Evolutionary conservation across 2,797 vertebrate species (phyloP), one percentile per base, ranked within the genome.

Genomic region (Epinephelus coioides): DNA sequence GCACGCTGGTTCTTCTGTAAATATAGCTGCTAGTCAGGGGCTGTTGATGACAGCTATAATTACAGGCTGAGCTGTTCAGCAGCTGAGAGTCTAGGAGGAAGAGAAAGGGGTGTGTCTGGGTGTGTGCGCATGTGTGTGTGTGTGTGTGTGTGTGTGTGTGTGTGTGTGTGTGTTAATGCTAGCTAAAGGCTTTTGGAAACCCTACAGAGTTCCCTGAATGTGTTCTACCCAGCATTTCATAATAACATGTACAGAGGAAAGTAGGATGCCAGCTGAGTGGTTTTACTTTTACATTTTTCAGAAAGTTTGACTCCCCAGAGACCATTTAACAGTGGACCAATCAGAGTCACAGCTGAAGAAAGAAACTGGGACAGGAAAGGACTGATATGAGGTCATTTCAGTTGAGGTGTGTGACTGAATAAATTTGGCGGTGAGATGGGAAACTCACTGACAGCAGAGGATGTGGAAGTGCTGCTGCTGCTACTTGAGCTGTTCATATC

Each of bases 11-110:
- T 86, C 81, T 87, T 65, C 62, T 72, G 90, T 95, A 96, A 94
- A 95, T 94, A 94, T 94, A 95, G 94, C 92, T n/a, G 76, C 89
- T 91, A 78, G 89, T 91, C 83, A 82, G 91, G 87, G 91, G 93
- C 91, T 92, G 90, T 85, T 92, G 94, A 95, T 95, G 94, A 95
- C 93, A 91, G 93, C 73, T 83, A 79, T 94, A 95, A 96, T 96
- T 95, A 96, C 92, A 94, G 89, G 86, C 91, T 91, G 89, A 90
- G 91, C 77, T 80, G 70, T 78, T 85, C 82, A 90, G 92, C 92
- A 94, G 93, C 95, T 94, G 93, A 95, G 91, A 89, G 86, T 66
- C 69, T 15, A 56, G 86, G 70, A 82, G 73, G 74, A 78, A 61
- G 65, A 80, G 66, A 82, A 56, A 72, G 79, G 27, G 44, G 78